Evolutionary conservation across 2,797 vertebrate species (phyloP), one percentile per base, ranked within the genome.

Genomic region (Varecia variegata): DNA sequence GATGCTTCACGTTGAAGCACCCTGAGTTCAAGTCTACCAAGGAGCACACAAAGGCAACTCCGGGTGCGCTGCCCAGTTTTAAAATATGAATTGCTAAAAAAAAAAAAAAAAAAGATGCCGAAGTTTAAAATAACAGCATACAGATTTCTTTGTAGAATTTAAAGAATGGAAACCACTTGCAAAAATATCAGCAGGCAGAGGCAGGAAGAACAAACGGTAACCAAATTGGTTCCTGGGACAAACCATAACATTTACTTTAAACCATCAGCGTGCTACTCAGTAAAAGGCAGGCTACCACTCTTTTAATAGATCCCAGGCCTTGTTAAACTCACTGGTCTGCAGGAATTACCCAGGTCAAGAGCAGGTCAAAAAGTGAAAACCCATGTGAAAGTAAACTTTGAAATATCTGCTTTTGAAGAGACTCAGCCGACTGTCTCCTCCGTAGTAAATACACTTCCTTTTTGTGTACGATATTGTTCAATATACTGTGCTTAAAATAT

Each of bases 171-270:
- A 99, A 99, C 99, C 99, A 99, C 99, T 99, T 99, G 99, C 98
- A 98, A 99, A 99, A 99, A 99, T 99, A 99, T 98, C 98, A 98
- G 98, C 98, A 98, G 98, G 98, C 98, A 98, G 97, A 98, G 97
- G 98, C 98, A 99, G 99, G 99, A 99, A 99, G 99, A 98, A 99
- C 99, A 99, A 99, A 99, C 99, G 98, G 99, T 99, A 99, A 99
- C 99, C 99, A 99, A 99, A 99, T 99, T 99, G 99, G 99, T 99
- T 99, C 99, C 99, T 99, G 99, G 99, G 99, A 99, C 99, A 99
- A 99, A 99, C 99, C 99, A 99, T 99, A 99, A 99, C 99, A 99
- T 99, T 99, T 99, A 99, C 99, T 99, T 99, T 99, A 99, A 99
- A 99, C 98, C 98, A 98, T 99, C 99, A 98, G 99, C 86, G 87